Percentiles rank a stretch among this genome's conserved stretches.
Evolutionary conservation across 2,888 invertebrate genomes (phyloP).

Genomic region (Lycocerus yunnanus): DNA sequence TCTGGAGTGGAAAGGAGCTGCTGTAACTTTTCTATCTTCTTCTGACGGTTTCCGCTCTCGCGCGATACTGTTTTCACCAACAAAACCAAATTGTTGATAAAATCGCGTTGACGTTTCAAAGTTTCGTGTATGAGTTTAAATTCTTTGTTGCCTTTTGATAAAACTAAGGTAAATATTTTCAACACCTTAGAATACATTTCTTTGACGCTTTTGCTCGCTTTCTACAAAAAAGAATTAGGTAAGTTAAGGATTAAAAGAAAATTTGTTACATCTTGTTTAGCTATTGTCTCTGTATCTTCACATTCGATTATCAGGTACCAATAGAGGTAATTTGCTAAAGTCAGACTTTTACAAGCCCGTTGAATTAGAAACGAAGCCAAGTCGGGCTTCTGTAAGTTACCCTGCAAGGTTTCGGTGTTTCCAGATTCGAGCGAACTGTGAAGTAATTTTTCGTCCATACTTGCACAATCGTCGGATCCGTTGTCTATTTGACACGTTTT

Average conservation of each 20-base stretch:
- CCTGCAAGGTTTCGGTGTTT: conserved; percentile 59
- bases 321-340: conserved; percentile 94
- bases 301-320: conserved; percentile 97
- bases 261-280: conserved; percentile 67
- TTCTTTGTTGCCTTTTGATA: conserved; percentile 70
- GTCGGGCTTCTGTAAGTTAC: conserved; percentile 61
- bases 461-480: not conserved
- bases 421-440: conserved; percentile 54
- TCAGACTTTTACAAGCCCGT: conserved; percentile 86
- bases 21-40: conserved; percentile 89
- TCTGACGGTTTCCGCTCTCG: conserved; percentile 89
- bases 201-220: conserved; percentile 44
- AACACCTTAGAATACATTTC: conserved; percentile 91
- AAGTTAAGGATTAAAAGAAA: not conserved
- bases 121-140: conserved; percentile 77
- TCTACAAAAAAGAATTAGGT: not conserved
- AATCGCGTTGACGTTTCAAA: conserved; percentile 83
- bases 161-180: conserved; percentile 78
- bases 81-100: conserved; percentile 88
- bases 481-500: not conserved
- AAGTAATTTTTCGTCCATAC: conserved; percentile 44
- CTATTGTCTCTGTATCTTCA: conserved; percentile 78
- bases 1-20: conserved; percentile 81
- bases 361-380: conserved; percentile 89
- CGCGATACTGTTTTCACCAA: conserved; percentile 86